Percentiles rank a stretch among this genome's conserved stretches.
Evolutionary conservation across 1,140 invertebrate species (phyloP).

Genomic region (Aphelenchoides fujianensis): DNA sequence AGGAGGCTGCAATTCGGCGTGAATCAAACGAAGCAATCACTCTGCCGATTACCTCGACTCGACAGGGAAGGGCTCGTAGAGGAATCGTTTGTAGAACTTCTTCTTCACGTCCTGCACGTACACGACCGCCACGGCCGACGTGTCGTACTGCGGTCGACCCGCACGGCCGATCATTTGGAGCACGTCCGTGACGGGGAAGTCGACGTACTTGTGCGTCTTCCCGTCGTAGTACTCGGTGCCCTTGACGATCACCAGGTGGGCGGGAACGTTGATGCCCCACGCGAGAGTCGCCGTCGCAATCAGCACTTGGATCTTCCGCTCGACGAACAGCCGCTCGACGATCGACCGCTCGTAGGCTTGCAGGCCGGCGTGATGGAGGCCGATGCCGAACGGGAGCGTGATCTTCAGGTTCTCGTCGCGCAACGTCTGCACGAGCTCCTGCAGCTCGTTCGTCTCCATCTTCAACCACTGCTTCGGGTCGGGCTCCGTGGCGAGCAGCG

Average conservation of each 20-base stretch:
- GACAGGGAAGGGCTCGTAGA: slow-evolving; percentile 98
- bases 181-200: slow-evolving; percentile 95
- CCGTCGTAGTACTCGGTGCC: slow-evolving; percentile 98
- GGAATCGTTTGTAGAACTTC: slow-evolving; percentile 97
- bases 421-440: slow-evolving; percentile 67
- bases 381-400: slow-evolving; percentile 92
- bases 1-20: slow-evolving; percentile 76
- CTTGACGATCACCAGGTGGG: slow-evolving; percentile 75
- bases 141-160: slow-evolving; percentile 91
- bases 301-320: slow-evolving; percentile 95
- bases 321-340: slow-evolving; percentile 90
- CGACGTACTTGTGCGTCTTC: slow-evolving; percentile 90
- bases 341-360: slow-evolving; percentile 73
- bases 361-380: slow-evolving; percentile 88
- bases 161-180: slow-evolving; percentile 99
- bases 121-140: slow-evolving; percentile 88
- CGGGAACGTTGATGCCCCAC: slow-evolving; percentile 98
- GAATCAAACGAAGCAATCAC: no score
- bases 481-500: slow-evolving; percentile 82
- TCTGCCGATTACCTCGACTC: slow-evolving; percentile 83
- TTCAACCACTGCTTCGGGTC: slow-evolving; percentile 92
- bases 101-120: slow-evolving; percentile 97
- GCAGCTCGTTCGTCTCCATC: slow-evolving; percentile 74
- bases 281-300: slow-evolving; percentile 94
- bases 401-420: slow-evolving; percentile 87